Percentiles rank a stretch among this genome's conserved stretches.
Evolutionary conservation across 2,113 vertebrate species (phyloP).

Genomic region (Cnemophilus loriae): DNA sequence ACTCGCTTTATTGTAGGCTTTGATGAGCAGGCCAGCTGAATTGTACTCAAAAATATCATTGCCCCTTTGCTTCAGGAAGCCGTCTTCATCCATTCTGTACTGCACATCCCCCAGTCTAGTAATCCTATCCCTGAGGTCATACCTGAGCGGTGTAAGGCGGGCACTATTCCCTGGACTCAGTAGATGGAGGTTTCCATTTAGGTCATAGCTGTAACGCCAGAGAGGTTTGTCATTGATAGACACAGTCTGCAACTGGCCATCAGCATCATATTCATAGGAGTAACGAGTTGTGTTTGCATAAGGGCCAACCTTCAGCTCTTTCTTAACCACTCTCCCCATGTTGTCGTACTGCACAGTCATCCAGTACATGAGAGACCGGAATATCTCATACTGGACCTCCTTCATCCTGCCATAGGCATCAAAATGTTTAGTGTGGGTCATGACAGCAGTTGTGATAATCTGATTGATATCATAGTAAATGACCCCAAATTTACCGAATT

Average conservation of each 20-base stretch:
- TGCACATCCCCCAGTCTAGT: conserved; percentile 91
- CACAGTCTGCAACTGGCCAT: conserved; percentile 92
- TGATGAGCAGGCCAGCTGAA: conserved; percentile 88
- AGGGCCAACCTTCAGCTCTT: conserved; percentile 96
- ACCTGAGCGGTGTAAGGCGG: conserved; percentile 91
- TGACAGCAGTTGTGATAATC: conserved; percentile 96
- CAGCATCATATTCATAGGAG: conserved; percentile 92
- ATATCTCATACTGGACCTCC: conserved; percentile 97
- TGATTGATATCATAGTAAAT: conserved; percentile 99
- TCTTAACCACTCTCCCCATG: conserved; percentile 96
- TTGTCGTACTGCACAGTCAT: conserved; percentile 98
- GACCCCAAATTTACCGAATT: conserved; percentile 97
- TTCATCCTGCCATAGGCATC: conserved; percentile 95
- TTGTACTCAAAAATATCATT: conserved; percentile 93
- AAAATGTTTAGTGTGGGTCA: conserved; percentile 99
- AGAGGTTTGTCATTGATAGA: conserved; percentile 95
- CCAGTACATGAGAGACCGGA: conserved; percentile 98
- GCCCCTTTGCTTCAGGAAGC: conserved; percentile 93
- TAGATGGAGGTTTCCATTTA: conserved; percentile 95
- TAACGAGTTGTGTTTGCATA: conserved; percentile 97
- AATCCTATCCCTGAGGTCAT: conserved; percentile 90
- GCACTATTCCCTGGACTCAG: conserved; percentile 93
- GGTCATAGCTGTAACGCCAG: conserved; percentile 97
- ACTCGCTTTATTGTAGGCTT: conserved; percentile 87
- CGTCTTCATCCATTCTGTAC: conserved; percentile 94